Conservation (phyloP, 2,888 invertebrate genomes). For the Synanthedon vespiformis region DNA sequence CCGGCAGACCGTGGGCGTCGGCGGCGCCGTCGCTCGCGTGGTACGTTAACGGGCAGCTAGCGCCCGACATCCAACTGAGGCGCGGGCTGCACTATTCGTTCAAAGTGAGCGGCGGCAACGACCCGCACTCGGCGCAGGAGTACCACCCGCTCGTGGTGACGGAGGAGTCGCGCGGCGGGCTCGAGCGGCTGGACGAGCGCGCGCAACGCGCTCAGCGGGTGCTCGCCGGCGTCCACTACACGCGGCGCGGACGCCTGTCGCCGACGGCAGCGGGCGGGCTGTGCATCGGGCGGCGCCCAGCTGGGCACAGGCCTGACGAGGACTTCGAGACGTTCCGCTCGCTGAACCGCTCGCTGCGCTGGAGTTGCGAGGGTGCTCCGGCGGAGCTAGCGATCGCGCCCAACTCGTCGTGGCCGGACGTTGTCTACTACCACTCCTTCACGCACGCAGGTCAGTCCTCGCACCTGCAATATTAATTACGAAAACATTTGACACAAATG, state of each 20-base stretch:
- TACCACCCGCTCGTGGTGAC: constrained; percentile 90
- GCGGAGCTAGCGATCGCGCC: constrained; percentile 85
- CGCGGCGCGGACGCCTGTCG: constrained; percentile 83
- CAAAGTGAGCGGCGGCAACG: constrained; percentile 84
- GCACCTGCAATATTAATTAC: not conserved
- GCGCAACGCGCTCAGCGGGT: constrained; percentile 67
- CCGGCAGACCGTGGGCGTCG: constrained; percentile 73
- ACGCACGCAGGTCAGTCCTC: constrained; percentile 78
- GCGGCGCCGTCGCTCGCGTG: constrained; percentile 82
- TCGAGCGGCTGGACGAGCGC: constrained; percentile 83
- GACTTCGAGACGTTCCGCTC: constrained; percentile 83
- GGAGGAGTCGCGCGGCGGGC: constrained; percentile 86
- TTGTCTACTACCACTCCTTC: constrained; percentile 93
- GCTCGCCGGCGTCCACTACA: constrained; percentile 80
- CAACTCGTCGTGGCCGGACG: constrained; percentile 90
- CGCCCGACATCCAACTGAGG: constrained; percentile 88
- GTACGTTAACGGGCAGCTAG: constrained; percentile 92
- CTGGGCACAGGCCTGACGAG: constrained; percentile 80
- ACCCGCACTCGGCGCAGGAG: constrained; percentile 85
- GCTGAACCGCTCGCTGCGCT: constrained; percentile 82
- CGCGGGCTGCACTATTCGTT: constrained; percentile 89
- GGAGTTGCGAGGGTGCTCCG: constrained; percentile 80
- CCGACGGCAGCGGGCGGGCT: constrained; percentile 87
- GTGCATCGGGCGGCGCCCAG: constrained; percentile 77
- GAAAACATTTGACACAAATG: no score